These are phyloP conservation scores for Iguana delicatissima DNA, from an alignment of 2,797 vertebrate genomes.

Conservation along the genomic window DNA sequence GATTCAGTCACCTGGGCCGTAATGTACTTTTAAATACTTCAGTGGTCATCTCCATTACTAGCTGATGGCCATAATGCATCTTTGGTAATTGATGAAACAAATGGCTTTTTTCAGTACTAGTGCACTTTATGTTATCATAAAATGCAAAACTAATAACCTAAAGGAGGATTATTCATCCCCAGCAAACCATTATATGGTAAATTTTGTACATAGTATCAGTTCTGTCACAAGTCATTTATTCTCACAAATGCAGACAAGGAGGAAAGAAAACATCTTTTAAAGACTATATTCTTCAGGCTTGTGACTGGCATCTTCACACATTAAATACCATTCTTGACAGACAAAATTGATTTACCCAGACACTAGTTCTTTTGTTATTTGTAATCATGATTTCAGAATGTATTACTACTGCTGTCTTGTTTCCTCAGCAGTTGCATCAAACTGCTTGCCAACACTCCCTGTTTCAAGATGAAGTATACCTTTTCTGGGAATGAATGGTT, in stretches of 20 bases:
- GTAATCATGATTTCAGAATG: background rate
- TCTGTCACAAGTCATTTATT: slow-evolving; percentile 36
- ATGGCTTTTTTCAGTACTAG: slow-evolving; percentile 7
- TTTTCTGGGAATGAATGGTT: background rate
- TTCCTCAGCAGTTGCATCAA: background rate
- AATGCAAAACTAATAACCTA: slow-evolving; percentile 23
- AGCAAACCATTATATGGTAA: slow-evolving; percentile 15
- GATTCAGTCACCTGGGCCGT: background rate
- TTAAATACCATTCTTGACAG: background rate
- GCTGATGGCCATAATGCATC: background rate
- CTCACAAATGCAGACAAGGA: slow-evolving; percentile 1
- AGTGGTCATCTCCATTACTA: slow-evolving; percentile 1
- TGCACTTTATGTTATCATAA: slow-evolving; percentile 14
- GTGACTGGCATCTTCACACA: slow-evolving; percentile 14
- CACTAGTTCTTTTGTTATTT: slow-evolving; percentile 11
- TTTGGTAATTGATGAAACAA: slow-evolving; percentile 27
- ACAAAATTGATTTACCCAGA: slow-evolving; percentile 24
- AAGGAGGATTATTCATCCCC: background rate
- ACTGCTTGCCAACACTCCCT: background rate
- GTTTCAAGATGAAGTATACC: background rate
- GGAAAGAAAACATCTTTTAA: slow-evolving; percentile 20
- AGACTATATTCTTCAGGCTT: slow-evolving; percentile 29
- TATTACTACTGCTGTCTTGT: slow-evolving; percentile 1
- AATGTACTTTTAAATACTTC: slow-evolving; percentile 8
- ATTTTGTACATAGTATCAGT: slow-evolving; percentile 13